Conservation (phyloP, 2,113 vertebrate species). For the cattle (Bos taurus) region ARS-UCD2.0 NC_037342.1:4509001-4509500, state of each 20-base stretch:
- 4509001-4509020: neutral
- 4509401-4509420: constrained; percentile 36
- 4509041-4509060: neutral
- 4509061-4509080: neutral
- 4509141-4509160: neutral
- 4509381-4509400: constrained; percentile 21
- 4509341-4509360: constrained; percentile 29
- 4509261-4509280: constrained; percentile 47
- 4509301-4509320: constrained; percentile 18
- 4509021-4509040: neutral
- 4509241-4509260: constrained; percentile 55
- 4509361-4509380: constrained; percentile 51
- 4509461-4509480: neutral
- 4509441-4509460: neutral
- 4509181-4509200: neutral
- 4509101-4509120: neutral
- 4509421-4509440: constrained; percentile 54
- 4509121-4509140: neutral
- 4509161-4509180: neutral
- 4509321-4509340: constrained; percentile 60
- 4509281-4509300: constrained; percentile 52
- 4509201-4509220: constrained; percentile 39
- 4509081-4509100: neutral
- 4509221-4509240: constrained; percentile 55
- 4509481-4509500: constrained; percentile 22